A percentile compares a stretch with the other conserved stretches of the same genome.
Conservation (phyloP, 1,140 invertebrate species). For the Bathynomus jamesi region DNA sequence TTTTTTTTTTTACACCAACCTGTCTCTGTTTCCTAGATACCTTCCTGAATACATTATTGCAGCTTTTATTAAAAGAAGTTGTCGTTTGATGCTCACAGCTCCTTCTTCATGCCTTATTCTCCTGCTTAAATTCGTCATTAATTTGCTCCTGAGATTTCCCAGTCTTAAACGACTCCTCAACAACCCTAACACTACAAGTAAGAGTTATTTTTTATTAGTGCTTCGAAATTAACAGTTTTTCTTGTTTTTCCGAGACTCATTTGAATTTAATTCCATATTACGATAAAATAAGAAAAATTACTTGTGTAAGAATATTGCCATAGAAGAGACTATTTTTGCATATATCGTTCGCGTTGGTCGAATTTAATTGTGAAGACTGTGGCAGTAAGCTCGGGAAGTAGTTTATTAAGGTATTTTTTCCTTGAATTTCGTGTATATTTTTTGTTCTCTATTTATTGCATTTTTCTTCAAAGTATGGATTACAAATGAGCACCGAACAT, state of each 20-base stretch:
- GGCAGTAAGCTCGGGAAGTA: too few relatives aligned
- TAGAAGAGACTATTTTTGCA: too few relatives aligned
- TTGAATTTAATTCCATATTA: not conserved
- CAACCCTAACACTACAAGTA: constrained; percentile 35
- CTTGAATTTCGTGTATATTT: too few relatives aligned
- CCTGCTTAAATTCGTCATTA: constrained; percentile 73
- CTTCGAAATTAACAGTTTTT: constrained; percentile 6
- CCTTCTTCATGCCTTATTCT: constrained; percentile 68
- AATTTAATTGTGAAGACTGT: too few relatives aligned
- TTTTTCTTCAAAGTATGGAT: too few relatives aligned
- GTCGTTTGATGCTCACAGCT: constrained; percentile 70
- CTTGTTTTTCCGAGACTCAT: not conserved
- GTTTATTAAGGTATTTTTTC: too few relatives aligned
- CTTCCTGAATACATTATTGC: constrained; percentile 84
- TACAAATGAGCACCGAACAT: too few relatives aligned
- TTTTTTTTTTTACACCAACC: too few relatives aligned
- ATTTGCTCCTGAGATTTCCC: constrained; percentile 78
- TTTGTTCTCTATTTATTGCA: too few relatives aligned
- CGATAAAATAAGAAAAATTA: not conserved
- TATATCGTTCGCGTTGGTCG: too few relatives aligned
- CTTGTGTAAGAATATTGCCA: constrained; percentile 8
- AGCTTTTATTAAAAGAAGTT: constrained; percentile 82
- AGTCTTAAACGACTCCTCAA: constrained; percentile 69
- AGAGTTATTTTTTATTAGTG: constrained; percentile 4
- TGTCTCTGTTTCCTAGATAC: constrained; percentile 88